phyloP scores from a whole-genome alignment of 2,888 invertebrate species.

The Himalopsyche anomala region DNA sequence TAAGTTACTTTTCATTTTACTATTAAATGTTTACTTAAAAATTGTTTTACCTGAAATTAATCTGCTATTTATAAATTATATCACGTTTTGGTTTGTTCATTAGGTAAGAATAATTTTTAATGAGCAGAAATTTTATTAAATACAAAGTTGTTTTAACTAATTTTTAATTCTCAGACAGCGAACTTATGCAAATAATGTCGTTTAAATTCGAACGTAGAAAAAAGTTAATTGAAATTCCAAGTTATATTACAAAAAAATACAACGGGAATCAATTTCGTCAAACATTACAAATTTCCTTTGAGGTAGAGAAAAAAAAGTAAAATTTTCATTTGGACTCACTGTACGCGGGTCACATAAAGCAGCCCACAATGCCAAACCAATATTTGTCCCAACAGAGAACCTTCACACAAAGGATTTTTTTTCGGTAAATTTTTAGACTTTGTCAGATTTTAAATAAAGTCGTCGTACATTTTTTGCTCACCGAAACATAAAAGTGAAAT shows the following conservation, averaged over 20 bases:
- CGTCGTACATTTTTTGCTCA: not conserved
- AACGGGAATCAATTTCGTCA: slow-evolving; percentile 11
- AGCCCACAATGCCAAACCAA: slow-evolving; percentile 34
- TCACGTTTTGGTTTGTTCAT: too few species aligned
- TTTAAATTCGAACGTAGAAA: too few species aligned
- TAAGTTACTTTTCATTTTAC: too few species aligned
- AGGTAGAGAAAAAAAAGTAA: not conserved
- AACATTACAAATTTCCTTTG: slow-evolving; percentile 22
- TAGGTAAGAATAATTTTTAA: too few species aligned
- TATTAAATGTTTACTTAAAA: too few species aligned
- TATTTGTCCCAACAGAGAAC: slow-evolving; percentile 24
- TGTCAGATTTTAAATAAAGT: slow-evolving; percentile 20
- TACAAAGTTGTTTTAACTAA: too few species aligned
- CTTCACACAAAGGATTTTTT: slow-evolving; percentile 24
- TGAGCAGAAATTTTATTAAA: too few species aligned
- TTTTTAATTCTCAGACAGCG: too few species aligned
- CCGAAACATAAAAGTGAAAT: slow-evolving; percentile 11
- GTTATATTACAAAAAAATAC: not conserved
- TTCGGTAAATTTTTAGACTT: slow-evolving; percentile 30
- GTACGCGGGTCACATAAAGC: slow-evolving; percentile 30
- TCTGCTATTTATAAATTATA: too few species aligned
- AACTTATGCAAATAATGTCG: too few species aligned
- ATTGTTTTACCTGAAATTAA: too few species aligned
- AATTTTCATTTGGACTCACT: slow-evolving; percentile 31
- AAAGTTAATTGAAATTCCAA: too few species aligned